Conservation (phyloP, 2,113 vertebrate genomes). For the Gorilla gorilla region DNA sequence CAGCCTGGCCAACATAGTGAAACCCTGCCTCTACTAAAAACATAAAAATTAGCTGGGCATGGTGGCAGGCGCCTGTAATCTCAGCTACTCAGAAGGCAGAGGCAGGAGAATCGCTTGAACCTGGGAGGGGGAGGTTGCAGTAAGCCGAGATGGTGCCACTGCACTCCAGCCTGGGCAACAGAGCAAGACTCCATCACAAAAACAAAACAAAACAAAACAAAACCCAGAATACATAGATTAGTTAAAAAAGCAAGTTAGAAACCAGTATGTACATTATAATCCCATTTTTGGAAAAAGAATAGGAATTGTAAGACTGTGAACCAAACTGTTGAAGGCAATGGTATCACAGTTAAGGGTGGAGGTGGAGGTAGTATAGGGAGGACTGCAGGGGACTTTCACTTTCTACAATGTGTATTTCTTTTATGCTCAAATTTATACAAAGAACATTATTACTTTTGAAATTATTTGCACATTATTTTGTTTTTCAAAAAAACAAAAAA, state of each 20-base stretch:
- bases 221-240: not conserved
- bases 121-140: too few species aligned
- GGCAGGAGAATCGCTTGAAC: too few species aligned
- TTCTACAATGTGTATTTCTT: constrained; percentile 7
- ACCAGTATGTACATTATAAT: not conserved
- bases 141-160: too few species aligned
- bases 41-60: too few species aligned
- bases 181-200: too few species aligned
- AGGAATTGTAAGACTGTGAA: not conserved
- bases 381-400: not conserved
- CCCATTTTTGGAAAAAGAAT: constrained; percentile 3
- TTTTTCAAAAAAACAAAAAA: not conserved
- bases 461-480: not conserved
- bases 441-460: not conserved
- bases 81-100: too few species aligned
- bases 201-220: too few species aligned
- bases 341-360: not conserved
- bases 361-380: not conserved
- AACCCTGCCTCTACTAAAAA: too few species aligned
- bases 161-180: too few species aligned
- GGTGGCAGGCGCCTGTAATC: too few species aligned
- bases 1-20: too few species aligned
- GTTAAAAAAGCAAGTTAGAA: not conserved
- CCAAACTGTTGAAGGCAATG: not conserved
- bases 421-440: constrained; percentile 20